phyloP scores from a whole-genome alignment of 2,888 invertebrate species.

The Perizoma flavofasciatum region DNA sequence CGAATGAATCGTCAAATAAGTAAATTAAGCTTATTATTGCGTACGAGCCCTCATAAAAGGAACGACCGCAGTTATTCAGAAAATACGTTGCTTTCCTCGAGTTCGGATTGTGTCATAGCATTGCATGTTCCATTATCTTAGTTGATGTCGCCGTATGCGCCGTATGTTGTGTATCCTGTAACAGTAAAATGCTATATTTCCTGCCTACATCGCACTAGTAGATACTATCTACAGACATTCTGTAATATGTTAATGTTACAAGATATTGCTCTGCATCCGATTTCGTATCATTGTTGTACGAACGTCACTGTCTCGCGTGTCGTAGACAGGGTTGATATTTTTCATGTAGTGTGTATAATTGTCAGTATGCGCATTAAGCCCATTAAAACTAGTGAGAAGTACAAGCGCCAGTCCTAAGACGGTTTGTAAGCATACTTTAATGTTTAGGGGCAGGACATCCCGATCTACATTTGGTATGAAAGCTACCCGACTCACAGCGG shows the following conservation, averaged over 20 bases:
- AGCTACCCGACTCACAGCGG: constrained; percentile 98
- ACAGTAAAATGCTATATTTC: constrained; percentile 32
- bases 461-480: constrained; percentile 99
- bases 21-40: constrained; percentile 20
- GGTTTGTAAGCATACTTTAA: constrained; percentile 46
- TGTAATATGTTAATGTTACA: constrained; percentile 39
- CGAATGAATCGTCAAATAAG: constrained; percentile 21
- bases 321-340: constrained; percentile 57
- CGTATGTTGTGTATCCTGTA: constrained; percentile 40
- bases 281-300: constrained; percentile 39
- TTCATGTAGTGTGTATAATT: constrained; percentile 46
- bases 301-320: constrained; percentile 47
- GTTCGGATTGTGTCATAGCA: constrained; percentile 25
- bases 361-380: constrained; percentile 41
- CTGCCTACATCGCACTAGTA: constrained; percentile 2
- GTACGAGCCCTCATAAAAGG: constrained; percentile 20
- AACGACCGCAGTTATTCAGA: constrained; percentile 24
- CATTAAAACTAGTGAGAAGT: constrained; percentile 46
- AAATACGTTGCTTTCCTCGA: constrained; percentile 33
- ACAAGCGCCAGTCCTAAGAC: constrained; percentile 50
- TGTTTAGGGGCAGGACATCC: constrained; percentile 96
- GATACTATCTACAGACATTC: constrained; percentile 5
- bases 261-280: constrained; percentile 39
- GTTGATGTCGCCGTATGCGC: constrained; percentile 33
- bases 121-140: constrained; percentile 38